Base-by-base conservation (phyloP, 2,888 invertebrate genomes). In the Cancer borealis region DNA sequence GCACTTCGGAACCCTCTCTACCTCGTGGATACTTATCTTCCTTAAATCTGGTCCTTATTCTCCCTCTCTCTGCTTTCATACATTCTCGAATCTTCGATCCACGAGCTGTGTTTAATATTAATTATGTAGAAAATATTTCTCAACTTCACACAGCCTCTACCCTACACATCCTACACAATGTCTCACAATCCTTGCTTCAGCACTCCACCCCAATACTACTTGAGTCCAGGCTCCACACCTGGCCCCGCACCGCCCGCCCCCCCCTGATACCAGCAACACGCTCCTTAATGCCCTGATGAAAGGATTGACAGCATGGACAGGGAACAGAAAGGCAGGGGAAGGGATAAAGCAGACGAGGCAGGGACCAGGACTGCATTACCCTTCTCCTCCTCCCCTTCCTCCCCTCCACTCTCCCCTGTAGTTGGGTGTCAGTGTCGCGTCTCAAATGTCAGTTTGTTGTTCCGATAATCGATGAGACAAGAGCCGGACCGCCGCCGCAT, bases 401-500 rank as follows among this genome's bases (percentile, higher is more conserved):
- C 91, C 47, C 60, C 12, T 66, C 45, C 66, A 45, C 39, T 91
- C 91, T 30, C 39, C 39, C 66, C 47, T 21, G 17, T 88, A 26
- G 88, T 17, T 47, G 88, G 47, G 88, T 46, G 88, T 49, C 88
- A 49, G 47, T 88, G 88, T 88, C 46, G 88, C 47, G 88, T 88
- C 88, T 88, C 49, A 46, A 46, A 88, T 46, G 88, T 49, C 49
- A 49, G 49, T 46, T 88, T 47, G 49, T 49, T 88, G 84, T 84
- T 39, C 14, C 84, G 84, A 84, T 84, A 84, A 84, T 84, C 84
- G 84, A 84, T 84, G 84, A 84, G 39, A 84, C 84, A 84, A 39
- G 39, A 84, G 84, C 26, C 17, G 84, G 39, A 30, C 84, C 84
- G 39, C 84, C 84, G 84, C 84, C 17, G 39, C 84, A 14, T 14